Evolutionary conservation across 2,113 vertebrate genomes (phyloP), one percentile per base, ranked within the genome.

Genomic region (Atrichornis clamosus): DNA sequence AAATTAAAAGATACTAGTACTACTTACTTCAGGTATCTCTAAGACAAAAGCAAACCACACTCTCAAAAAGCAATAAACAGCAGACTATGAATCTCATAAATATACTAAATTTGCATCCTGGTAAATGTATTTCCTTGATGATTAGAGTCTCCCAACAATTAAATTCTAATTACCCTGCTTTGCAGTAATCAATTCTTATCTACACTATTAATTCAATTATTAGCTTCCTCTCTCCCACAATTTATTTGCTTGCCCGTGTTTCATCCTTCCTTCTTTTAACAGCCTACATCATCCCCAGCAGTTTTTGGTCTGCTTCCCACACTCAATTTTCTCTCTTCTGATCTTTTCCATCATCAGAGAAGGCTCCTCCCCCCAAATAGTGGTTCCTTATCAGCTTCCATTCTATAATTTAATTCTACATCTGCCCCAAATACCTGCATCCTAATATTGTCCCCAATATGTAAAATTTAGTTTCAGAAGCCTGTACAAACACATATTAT

Each of bases 161-260:
- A 77, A 91, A 89, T 64, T 91, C 60, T 72, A 89, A 89, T 78
- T 81, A 87, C 10, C 10, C 56, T 53, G 41, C 58, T 92, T 88
- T 73, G 35, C 15, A 73, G n/a, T 64, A 95, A 92, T 92, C 62
- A 84, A 37, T 87, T 92, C 37, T 94, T 73, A 95, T 53, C 91
- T 84, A 73, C 64, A 69, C 32, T 27, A 59, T 59, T 89, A 77
- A 92, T 89, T 93, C 46, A 69, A 32, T 70, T 84, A 89, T 67
- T 41, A 42, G 77, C 30, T 89, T 89, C 37, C 49, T 81, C 86
- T 88, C 63, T 84, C n/a, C 59, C 62, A 30, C 16, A 60, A 55
- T 59, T 84, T 62, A 76, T 86, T 91, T 64, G 13, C 60, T 60
- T 73, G 19, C 28, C 46, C 16, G 6, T 60, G 6, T 72, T 92